Evolutionary conservation across 1,140 invertebrate genomes (phyloP), one percentile per base, ranked within the genome.

Genomic region (Procambarus virginalis): DNA sequence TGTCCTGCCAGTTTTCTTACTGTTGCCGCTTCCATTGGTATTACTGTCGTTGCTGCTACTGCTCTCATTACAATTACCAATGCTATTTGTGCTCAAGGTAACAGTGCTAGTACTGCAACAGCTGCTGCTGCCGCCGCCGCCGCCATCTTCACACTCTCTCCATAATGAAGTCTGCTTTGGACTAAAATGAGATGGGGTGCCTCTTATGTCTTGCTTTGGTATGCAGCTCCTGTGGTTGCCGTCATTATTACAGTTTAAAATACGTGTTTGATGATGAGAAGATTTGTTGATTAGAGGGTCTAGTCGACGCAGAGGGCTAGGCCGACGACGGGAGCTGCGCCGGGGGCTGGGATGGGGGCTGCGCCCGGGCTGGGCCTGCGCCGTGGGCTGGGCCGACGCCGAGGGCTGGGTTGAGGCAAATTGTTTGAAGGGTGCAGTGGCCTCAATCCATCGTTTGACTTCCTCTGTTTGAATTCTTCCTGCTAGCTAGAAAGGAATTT

Each of bases 1-100:
- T 17, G 79, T 51, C 9, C 79, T 51, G 22, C 34, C 73, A 46
- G 2, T 46, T 58, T 78, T 86, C 84, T 86, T 86, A 20, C 83
- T 77, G 22, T 48, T 76, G 22, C 75, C 22, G 70, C 73, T 79
- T n/a, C 49, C 51, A 81, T 14, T 60, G 12, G 22, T 14, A 55
- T 51, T 85, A 49, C 70, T 76, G 70, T 51, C 20, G 8, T 9
- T 70, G 48, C 83, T 75, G 12, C 64, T 55, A n/a, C 46, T n/a
- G 73, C 45, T 84, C 4, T 45, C 46, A 10, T 49, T 84, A 64
- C 70, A 76, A 17, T 10, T 76, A 51, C 45, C 70, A 49, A 10
- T n/a, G 68, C 60, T 64, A 20, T 34, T 34, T 34, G 34, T 55
- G 46, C 49, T 48, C 17, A 75, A 48, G 17, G n/a, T 20, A 20